Conservation (phyloP, 2,113 vertebrate species). For the Nibea coibor region DNA sequence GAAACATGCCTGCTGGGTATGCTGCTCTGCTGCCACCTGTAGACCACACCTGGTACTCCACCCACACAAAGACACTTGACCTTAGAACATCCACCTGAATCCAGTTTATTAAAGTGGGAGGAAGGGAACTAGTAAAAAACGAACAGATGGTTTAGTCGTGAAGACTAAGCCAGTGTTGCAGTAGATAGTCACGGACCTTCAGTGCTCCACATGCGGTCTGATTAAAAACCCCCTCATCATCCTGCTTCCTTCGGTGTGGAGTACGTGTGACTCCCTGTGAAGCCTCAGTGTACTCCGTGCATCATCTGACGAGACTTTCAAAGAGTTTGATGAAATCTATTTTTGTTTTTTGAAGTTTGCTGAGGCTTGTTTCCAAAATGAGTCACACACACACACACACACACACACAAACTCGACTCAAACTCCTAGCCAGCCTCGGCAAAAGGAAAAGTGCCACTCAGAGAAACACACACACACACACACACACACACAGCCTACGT, state of each 20-base stretch:
- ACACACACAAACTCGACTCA: constrained; percentile 23
- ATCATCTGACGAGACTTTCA: constrained; percentile 53
- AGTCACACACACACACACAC: constrained; percentile 36
- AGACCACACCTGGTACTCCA: constrained; percentile 53
- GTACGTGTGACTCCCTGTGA: constrained; percentile 47
- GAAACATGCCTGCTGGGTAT: constrained; percentile 54
- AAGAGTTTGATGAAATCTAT: constrained; percentile 58
- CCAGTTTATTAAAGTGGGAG: neutral
- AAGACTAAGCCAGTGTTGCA: constrained; percentile 17
- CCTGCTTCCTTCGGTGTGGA: constrained; percentile 32
- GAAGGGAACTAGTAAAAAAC: neutral
- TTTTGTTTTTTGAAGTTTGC: constrained; percentile 47
- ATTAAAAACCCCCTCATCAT: constrained; percentile 36
- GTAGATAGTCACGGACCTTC: neutral
- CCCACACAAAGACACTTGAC: constrained; percentile 35
- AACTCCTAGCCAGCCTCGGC: constrained; percentile 50
- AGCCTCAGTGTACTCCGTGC: constrained; percentile 23
- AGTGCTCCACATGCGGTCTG: constrained; percentile 29
- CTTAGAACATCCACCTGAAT: constrained; percentile 21
- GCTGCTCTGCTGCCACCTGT: constrained; percentile 77
- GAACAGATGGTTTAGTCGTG: neutral
- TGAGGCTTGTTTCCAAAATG: constrained; percentile 49
- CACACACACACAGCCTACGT: constrained; percentile 43
- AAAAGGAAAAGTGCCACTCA: constrained; percentile 58
- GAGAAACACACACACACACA: constrained; percentile 34